A percentile compares a stretch with the other conserved stretches of the same genome.
phyloP scores from a whole-genome alignment of 2,797 vertebrate genomes.

The Sebastes cheni region DNA sequence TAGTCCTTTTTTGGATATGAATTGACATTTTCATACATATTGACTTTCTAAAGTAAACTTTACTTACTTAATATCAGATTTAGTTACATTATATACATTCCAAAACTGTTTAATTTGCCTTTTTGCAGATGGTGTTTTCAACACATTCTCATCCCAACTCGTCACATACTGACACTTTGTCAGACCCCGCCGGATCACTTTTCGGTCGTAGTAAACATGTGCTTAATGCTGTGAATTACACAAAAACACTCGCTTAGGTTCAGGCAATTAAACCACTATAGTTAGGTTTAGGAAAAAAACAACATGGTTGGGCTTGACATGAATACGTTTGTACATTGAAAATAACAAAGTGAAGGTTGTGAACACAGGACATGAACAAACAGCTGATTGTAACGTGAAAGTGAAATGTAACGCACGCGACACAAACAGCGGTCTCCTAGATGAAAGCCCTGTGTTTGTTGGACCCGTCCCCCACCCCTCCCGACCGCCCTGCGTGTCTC shows the following conservation, averaged over 20 bases:
- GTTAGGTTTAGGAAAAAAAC: too few relatives aligned
- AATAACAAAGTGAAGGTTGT: too few relatives aligned
- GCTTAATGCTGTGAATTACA: neutral
- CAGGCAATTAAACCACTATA: too few relatives aligned
- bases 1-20: neutral
- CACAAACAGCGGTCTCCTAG: accelerated
- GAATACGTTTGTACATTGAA: too few relatives aligned
- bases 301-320: too few relatives aligned
- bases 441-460: too few relatives aligned
- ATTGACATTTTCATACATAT: neutral
- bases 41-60: neutral
- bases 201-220: accelerated
- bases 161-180: neutral
- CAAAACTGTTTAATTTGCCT: neutral
- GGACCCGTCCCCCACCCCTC: accelerated
- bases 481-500: accelerated
- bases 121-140: neutral
- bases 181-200: neutral
- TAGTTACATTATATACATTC: neutral
- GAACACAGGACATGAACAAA: too few relatives aligned
- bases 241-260: too few relatives aligned
- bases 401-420: too few relatives aligned
- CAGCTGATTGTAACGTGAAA: too few relatives aligned
- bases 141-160: neutral
- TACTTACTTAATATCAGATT: neutral